Evolutionary conservation across 2,113 vertebrate species (phyloP), one percentile per base, ranked within the genome.

Genomic region (Anthoscopus minutus): DNA sequence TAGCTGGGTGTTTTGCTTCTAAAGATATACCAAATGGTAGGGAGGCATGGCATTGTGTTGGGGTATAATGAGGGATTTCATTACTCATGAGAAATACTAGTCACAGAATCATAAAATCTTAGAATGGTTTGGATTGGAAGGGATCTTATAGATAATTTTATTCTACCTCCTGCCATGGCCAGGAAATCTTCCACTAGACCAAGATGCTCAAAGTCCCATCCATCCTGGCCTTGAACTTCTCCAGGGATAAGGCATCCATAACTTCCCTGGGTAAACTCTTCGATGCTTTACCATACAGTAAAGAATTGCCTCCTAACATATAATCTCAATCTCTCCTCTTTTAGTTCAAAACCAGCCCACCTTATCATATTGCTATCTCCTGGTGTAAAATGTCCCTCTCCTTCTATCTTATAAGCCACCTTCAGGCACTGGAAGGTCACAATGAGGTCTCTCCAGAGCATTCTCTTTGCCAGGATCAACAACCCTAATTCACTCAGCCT

Each of bases 341-440:
- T 56, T 27, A 48, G 35, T 48, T 54, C 48, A n/a, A 67, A 81
- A 56, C 25, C 30, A 69, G 13, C 21, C 40, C 24, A 40, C 7
- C 10, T 33, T 35, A 7, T 27, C 0, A 0, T 35, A 48, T 42
- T 30, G 31, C 25, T 54, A 5, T 42, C 15, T 37, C 17, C 40
- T 83, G 40, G 25, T 42, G 35, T 54, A 69, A 61, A 89, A 48
- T 28, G 12, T 37, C 27, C 8, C 35, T 48, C 13, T 58, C 10
- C 6, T 31, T 35, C 61, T 67, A 60, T 53, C 18, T 77, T 61
- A 35, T 54, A 54, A 69, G 22, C 17, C 47, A 3, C 18, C 10
- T 70, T 69, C 47, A 54, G 14, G 10, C 37, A 33, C 31, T 48
- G 18, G 21, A 76, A 69, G 18, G 8, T 27, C 1, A 0, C 40